Conservation (phyloP, 2,888 invertebrate genomes). For the Eupithecia pulchellata region DNA sequence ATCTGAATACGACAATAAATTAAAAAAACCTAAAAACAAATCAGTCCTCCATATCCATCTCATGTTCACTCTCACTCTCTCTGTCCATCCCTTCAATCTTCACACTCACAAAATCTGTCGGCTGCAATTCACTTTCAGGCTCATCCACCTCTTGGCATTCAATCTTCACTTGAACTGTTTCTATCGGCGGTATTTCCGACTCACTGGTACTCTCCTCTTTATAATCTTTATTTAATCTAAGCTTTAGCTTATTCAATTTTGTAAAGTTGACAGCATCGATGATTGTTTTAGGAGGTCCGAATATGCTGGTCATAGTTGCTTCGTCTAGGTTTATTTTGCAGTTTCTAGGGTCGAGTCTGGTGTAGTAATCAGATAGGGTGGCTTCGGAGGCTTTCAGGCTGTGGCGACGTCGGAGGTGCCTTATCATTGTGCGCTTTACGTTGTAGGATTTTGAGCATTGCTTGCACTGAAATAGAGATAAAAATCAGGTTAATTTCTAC, state of each 20-base stretch:
- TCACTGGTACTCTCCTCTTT: conserved; percentile 16
- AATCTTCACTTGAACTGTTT: conserved; percentile 38
- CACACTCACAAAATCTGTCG: conserved; percentile 78
- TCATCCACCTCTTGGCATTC: conserved; percentile 33
- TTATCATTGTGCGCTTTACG: conserved; percentile 74
- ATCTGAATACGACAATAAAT: too few relatives aligned
- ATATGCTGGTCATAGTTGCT: conserved; percentile 68
- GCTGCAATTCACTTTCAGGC: conserved; percentile 55
- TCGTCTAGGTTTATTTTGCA: conserved; percentile 73
- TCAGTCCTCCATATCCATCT: conserved; percentile 29
- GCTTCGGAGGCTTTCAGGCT: conserved; percentile 57
- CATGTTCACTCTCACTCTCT: conserved; percentile 5
- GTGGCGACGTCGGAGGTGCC: conserved; percentile 79
- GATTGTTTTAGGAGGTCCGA: conserved; percentile 71
- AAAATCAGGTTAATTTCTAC: neutral
- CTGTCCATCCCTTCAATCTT: conserved; percentile 73
- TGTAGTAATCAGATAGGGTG: conserved; percentile 64
- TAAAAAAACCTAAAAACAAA: neutral
- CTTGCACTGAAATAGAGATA: conserved; percentile 72
- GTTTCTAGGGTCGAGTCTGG: conserved; percentile 70
- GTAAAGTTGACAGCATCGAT: conserved; percentile 51
- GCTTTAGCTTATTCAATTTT: conserved; percentile 10
- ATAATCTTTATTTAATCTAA: neutral
- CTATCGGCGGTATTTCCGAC: conserved; percentile 41
- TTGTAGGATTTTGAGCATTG: conserved; percentile 80